Evolutionary conservation across 37 sponge, comb jelly and placozoan genomes (phyloP), one percentile per base, ranked within the genome.

Genomic region (Dysidea cf. avara): DNA sequence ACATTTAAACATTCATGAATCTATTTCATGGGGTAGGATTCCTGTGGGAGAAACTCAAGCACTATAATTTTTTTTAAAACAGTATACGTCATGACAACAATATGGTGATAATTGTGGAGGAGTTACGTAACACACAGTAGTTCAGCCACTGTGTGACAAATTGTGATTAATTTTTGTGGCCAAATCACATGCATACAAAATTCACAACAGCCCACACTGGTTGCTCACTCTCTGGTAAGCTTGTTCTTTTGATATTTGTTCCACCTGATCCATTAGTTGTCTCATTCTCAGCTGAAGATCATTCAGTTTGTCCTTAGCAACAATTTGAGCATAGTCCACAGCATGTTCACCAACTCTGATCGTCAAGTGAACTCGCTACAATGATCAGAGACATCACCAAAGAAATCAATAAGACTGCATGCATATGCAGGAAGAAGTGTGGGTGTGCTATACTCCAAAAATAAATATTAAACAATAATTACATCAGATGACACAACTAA

Each of bases 211-310:
- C n/a, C n/a, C n/a, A n/a, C n/a, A n/a, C n/a, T n/a, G 22, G 9
- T 30, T 32, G 63, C 87, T 56, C 56, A 91, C 88, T 87, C 99
- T 84, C 62, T 97, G 99, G 54, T 97, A 97, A 22, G 80, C 89
- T 51, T 97, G 99, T 67, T 97, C 99, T 73, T 90, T 94, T 40
- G 76, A 81, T 43, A 97, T 97, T 79, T 97, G 99, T 51, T 94
- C 99, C 18, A 94, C 87, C 54, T 97, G 99, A 32, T 97, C 94
- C 49, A 97, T 68, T 29, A 97, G 83, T 77, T 97, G 95, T 49
- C 94, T 74, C 5, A 97, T 69, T 20, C 99, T 61, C 67, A 97
- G 83, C 61, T 97, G 99, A 7, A 97, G 77, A 64, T 97, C 99
- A 47, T 70, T 83, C 76, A 97, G 84, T 71, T 93, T 97, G 83